A percentile compares a stretch with the other conserved stretches of the same genome.
phyloP scores from a whole-genome alignment of 2,797 vertebrate species.

The Cynodonichthys magdalenae region DNA sequence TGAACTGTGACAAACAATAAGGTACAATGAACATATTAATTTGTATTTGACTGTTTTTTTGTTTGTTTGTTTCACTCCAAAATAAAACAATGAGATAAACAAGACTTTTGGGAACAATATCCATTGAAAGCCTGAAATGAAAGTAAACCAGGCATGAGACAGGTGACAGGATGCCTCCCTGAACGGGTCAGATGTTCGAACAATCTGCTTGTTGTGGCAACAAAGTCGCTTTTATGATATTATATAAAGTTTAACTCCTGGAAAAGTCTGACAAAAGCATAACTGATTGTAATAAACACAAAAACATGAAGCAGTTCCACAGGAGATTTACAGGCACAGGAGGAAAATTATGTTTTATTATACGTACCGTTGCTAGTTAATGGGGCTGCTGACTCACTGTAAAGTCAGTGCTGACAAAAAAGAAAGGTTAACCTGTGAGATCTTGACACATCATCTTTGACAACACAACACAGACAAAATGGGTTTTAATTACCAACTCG shows the following conservation, averaged over 20 bases:
- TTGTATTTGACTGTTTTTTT: neutral
- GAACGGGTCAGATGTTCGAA: conserved; percentile 12
- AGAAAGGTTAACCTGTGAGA: conserved; percentile 6
- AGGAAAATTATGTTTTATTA: conserved; percentile 66
- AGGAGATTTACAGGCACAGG: conserved; percentile 48
- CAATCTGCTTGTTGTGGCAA: conserved; percentile 2
- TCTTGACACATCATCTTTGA: conserved; percentile 2
- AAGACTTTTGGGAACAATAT: neutral
- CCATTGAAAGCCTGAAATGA: neutral
- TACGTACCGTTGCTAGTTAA: conserved; percentile 43
- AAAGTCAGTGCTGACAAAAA: conserved; percentile 20
- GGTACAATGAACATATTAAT: neutral
- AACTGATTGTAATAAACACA: conserved; percentile 25
- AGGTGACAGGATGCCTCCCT: neutral
- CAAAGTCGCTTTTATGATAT: neutral
- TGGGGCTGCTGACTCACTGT: conserved; percentile 34
- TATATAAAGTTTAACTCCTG: neutral
- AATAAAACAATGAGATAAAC: too few relatives aligned
- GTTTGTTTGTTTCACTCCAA: too few relatives aligned
- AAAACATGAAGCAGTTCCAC: conserved; percentile 26
- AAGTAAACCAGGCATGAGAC: neutral
- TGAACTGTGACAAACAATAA: neutral
- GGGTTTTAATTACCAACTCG: conserved; percentile 13
- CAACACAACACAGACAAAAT: neutral
- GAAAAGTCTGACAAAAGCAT: conserved; percentile 2